These are phyloP conservation scores for Chirona hameri DNA, from an alignment of 2,888 invertebrate genomes.

Conservation along the genomic window DNA sequence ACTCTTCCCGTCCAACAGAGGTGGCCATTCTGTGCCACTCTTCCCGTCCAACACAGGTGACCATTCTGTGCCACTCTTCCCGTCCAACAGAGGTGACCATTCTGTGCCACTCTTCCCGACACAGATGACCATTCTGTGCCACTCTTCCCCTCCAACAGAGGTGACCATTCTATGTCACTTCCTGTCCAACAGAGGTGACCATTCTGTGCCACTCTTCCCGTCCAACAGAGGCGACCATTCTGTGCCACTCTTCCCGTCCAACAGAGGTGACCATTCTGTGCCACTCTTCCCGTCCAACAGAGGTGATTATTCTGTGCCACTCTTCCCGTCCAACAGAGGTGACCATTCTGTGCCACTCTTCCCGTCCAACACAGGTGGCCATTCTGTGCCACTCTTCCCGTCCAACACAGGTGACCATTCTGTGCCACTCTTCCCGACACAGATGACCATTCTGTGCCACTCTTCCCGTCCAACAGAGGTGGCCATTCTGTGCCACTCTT, in stretches of 20 bases:
- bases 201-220: conserved; percentile 36
- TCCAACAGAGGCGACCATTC: conserved; percentile 57
- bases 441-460: too few relatives aligned
- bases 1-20: conserved; percentile 50
- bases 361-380: conserved; percentile 57
- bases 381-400: too few relatives aligned
- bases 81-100: conserved; percentile 60
- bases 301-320: too few relatives aligned
- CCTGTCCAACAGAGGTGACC: too few relatives aligned
- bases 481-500: conserved; percentile 26
- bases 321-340: too few relatives aligned
- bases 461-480: too few relatives aligned
- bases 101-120: too few relatives aligned
- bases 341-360: conserved; percentile 27
- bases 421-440: conserved; percentile 37
- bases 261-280: background rate
- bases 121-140: background rate
- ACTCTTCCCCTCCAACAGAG: conserved; percentile 50
- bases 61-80: conserved; percentile 34
- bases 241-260: too few relatives aligned
- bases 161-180: too few relatives aligned
- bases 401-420: background rate
- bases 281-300: conserved; percentile 46
- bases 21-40: too few relatives aligned
- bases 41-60: too few relatives aligned